A percentile compares a stretch with the other conserved stretches of the same genome.
phyloP scores from a whole-genome alignment of 2,888 invertebrate genomes.

The Lasioglossum pauxillum region DNA sequence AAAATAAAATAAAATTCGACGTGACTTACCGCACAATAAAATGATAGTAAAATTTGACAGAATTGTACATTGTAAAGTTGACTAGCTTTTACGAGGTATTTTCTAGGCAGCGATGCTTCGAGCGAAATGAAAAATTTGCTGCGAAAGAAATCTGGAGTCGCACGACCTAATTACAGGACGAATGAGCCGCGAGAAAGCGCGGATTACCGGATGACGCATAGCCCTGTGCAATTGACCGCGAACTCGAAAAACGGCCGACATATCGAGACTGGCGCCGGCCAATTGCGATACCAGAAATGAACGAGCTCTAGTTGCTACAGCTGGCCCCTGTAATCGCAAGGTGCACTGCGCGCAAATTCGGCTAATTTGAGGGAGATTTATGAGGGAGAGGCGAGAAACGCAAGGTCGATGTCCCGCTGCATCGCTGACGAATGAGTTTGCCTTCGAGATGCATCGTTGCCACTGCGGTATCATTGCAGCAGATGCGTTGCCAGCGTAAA shows the following conservation, averaged over 20 bases:
- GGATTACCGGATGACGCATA: background rate
- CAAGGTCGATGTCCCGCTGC: slow-evolving; percentile 40
- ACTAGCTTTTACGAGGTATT: background rate
- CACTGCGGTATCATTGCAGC: background rate
- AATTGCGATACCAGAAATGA: slow-evolving; percentile 35
- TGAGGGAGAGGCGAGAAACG: slow-evolving; percentile 13
- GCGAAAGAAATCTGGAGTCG: background rate
- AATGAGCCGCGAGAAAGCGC: background rate
- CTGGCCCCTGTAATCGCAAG: slow-evolving; percentile 35
- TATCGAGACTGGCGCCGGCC: slow-evolving; percentile 10
- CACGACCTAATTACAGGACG: background rate
- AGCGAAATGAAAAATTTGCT: background rate
- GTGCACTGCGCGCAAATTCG: slow-evolving; percentile 34
- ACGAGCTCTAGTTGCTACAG: background rate
- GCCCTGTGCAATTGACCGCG: background rate
- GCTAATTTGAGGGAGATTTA: slow-evolving; percentile 51
- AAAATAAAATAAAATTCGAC: background rate
- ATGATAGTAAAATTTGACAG: background rate
- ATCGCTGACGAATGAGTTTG: slow-evolving; percentile 30
- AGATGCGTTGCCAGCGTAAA: background rate
- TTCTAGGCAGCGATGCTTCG: background rate
- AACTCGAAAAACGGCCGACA: background rate
- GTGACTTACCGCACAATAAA: background rate
- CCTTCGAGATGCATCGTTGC: background rate
- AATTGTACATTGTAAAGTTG: background rate